These are phyloP conservation scores for Apoderus coryli DNA, from an alignment of 2,888 invertebrate species.

Conservation along the genomic window DNA sequence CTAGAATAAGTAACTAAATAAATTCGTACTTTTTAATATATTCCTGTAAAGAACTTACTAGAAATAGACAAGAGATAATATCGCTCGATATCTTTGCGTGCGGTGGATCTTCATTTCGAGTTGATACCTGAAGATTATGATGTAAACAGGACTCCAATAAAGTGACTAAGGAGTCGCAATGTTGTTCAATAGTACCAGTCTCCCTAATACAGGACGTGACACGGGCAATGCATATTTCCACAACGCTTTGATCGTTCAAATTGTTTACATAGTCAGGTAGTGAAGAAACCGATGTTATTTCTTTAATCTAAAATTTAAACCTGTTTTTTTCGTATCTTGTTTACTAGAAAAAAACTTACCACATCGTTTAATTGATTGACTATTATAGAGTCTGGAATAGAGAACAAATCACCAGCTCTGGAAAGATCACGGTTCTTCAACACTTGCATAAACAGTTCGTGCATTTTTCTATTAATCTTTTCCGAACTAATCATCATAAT, in stretches of 20 bases:
- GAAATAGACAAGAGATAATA: conserved; percentile 85
- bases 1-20: conserved; percentile 30
- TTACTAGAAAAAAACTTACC: conserved; percentile 37
- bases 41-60: too few species aligned
- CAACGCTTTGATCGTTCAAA: conserved; percentile 86
- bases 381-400: conserved; percentile 73
- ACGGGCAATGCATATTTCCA: conserved; percentile 86
- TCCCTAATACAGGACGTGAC: conserved; percentile 85
- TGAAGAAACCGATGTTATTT: conserved; percentile 69
- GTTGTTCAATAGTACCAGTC: conserved; percentile 73
- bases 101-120: conserved; percentile 77
- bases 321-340: not conserved
- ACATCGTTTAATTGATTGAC: conserved; percentile 74
- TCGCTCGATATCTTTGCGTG: conserved; percentile 95
- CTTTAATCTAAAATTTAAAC: conserved; percentile 43
- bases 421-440: conserved; percentile 81
- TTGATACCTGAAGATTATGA: conserved; percentile 70
- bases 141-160: conserved; percentile 77
- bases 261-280: conserved; percentile 70
- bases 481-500: too few species aligned
- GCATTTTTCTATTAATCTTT: conserved; percentile 47
- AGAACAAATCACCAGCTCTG: conserved; percentile 81
- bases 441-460: conserved; percentile 81
- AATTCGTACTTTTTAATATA: too few species aligned
- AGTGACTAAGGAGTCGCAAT: conserved; percentile 69